phyloP scores from a whole-genome alignment of 2,113 vertebrate species.

The Cettia cetti region DNA sequence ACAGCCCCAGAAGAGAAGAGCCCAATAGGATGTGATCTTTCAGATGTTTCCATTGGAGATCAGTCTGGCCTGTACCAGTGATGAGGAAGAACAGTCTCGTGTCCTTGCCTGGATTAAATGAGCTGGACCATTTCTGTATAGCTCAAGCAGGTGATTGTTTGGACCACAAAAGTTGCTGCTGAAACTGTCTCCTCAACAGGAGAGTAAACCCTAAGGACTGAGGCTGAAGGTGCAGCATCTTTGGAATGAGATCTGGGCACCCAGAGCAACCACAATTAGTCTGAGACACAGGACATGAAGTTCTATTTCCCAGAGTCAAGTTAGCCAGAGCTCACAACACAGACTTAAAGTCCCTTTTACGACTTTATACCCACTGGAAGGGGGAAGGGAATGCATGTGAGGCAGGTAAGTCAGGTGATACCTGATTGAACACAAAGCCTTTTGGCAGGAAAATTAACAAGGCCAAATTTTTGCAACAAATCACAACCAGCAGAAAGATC shows the following conservation, averaged over 20 bases:
- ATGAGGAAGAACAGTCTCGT: background rate
- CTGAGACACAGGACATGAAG: background rate
- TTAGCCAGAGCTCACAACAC: background rate
- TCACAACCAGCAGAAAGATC: background rate
- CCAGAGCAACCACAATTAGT: background rate
- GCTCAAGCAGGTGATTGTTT: background rate
- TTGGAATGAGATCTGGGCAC: background rate
- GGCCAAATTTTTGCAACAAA: background rate
- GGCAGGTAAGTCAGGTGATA: background rate
- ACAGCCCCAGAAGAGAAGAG: background rate
- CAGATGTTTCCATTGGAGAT: background rate
- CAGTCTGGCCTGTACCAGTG: background rate
- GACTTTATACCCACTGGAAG: background rate
- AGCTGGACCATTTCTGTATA: background rate
- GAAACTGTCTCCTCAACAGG: background rate
- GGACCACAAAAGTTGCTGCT: background rate
- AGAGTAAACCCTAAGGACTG: background rate
- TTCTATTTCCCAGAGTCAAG: accelerated
- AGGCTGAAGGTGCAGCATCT: background rate
- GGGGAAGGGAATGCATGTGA: background rate
- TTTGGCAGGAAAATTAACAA: background rate
- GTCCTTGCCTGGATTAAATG: background rate
- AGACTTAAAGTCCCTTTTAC: background rate
- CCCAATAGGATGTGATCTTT: background rate
- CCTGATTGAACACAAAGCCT: background rate